These are phyloP conservation scores for Pocillopora meandrina DNA, from an alignment of 92 coral and sea anemone species.

Conservation along the genomic window DNA sequence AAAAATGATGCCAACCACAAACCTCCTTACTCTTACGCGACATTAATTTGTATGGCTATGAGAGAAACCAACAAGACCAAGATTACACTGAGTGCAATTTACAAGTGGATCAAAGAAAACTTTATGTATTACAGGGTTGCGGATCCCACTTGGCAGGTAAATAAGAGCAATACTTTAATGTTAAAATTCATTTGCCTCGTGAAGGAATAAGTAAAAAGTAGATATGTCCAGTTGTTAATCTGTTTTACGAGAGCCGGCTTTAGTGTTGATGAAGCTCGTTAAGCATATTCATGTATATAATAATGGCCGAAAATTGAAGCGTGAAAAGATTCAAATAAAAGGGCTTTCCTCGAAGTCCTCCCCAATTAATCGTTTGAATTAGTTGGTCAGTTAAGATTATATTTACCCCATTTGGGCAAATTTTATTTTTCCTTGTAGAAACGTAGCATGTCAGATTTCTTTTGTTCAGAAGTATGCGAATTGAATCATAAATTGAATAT, in stretches of 20 bases:
- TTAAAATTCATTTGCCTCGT: neutral
- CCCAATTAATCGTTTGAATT: neutral
- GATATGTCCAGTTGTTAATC: no score
- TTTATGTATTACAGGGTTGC: slow-evolving; percentile 93
- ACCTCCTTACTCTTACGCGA: slow-evolving; percentile 98
- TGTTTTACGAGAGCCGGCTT: neutral
- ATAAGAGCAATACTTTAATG: neutral
- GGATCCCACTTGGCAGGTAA: slow-evolving; percentile 99
- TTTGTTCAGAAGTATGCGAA: neutral
- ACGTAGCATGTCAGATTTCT: slow-evolving; percentile 2
- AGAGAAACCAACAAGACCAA: slow-evolving; percentile 93
- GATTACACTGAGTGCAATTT: slow-evolving; percentile 96
- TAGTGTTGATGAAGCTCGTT: neutral
- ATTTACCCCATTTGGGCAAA: neutral
- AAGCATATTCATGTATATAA: slow-evolving; percentile 15
- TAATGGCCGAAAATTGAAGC: neutral
- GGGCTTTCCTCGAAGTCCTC: neutral
- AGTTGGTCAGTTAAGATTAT: neutral
- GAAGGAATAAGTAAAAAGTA: neutral
- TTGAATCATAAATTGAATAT: neutral
- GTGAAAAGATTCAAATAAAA: neutral
- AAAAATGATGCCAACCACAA: slow-evolving; percentile 88
- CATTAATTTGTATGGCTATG: slow-evolving; percentile 99
- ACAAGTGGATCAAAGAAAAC: slow-evolving; percentile 97
- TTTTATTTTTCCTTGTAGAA: neutral